Percentiles rank a stretch among this genome's conserved stretches.
Evolutionary conservation across 2,113 vertebrate genomes (phyloP).

Genomic region (Heteronetta atricapilla): DNA sequence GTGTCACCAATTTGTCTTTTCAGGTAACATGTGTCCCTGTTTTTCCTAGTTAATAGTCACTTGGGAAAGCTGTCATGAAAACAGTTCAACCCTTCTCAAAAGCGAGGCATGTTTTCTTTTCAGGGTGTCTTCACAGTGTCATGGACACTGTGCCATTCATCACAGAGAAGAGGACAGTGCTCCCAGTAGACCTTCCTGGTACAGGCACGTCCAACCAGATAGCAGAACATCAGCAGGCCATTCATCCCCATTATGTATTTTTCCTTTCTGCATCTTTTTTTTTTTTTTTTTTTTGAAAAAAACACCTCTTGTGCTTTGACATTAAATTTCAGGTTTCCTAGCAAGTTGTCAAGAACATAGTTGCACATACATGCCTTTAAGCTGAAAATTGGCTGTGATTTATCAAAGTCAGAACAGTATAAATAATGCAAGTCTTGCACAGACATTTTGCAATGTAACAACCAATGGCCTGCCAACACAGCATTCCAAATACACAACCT

Average conservation of each 20-base stretch:
- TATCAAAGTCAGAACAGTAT: constrained; percentile 14
- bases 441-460: background rate
- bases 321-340: constrained; percentile 14
- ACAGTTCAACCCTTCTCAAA: background rate
- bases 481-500: background rate
- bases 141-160: background rate
- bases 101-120: background rate
- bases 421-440: constrained; percentile 33
- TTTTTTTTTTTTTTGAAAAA: background rate
- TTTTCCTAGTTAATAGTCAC: background rate
- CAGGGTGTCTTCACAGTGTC: background rate
- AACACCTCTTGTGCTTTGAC: background rate
- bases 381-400: background rate
- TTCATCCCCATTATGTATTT: background rate
- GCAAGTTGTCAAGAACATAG: background rate
- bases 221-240: background rate
- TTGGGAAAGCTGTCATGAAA: background rate
- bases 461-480: background rate
- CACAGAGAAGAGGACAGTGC: background rate
- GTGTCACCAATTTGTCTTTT: background rate
- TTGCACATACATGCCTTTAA: background rate
- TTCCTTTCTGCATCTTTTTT: background rate
- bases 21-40: background rate
- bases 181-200: background rate
- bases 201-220: background rate